Conservation (phyloP, 2,113 vertebrate species). For the Pomatostomus ruficeps region DNA sequence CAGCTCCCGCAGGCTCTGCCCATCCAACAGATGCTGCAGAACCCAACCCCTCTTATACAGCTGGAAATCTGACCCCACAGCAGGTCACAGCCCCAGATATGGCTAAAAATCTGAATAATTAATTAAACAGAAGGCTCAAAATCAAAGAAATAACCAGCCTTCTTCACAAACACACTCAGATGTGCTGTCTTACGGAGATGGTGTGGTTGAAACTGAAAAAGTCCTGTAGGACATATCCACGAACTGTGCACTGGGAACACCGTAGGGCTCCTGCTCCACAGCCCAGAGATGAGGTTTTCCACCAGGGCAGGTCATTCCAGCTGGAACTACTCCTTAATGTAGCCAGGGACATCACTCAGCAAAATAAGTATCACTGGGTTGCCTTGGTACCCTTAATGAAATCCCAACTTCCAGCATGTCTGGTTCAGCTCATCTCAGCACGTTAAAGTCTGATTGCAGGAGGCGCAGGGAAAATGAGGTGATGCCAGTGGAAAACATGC, state of each 20-base stretch:
- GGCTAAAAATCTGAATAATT: background rate
- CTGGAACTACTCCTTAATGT: background rate
- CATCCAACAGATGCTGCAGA: background rate
- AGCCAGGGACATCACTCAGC: background rate
- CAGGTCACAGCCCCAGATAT: background rate
- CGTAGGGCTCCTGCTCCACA: background rate
- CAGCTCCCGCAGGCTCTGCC: background rate
- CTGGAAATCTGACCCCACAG: background rate
- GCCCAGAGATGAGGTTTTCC: background rate
- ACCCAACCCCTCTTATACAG: rapidly evolving
- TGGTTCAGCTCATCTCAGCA: background rate
- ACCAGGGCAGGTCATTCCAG: background rate
- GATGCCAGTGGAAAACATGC: background rate
- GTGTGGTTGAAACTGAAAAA: background rate
- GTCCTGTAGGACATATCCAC: too few species aligned
- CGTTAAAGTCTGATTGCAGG: background rate
- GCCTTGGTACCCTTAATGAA: background rate
- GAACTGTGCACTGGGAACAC: background rate
- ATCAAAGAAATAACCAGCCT: background rate
- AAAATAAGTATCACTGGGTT: background rate
- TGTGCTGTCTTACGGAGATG: background rate
- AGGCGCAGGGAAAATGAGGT: background rate
- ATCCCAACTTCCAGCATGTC: background rate
- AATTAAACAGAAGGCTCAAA: background rate
- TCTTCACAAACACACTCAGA: background rate